Evolutionary conservation across 2,113 vertebrate genomes (phyloP).

Genomic region (Arvicanthis niloticus): DNA sequence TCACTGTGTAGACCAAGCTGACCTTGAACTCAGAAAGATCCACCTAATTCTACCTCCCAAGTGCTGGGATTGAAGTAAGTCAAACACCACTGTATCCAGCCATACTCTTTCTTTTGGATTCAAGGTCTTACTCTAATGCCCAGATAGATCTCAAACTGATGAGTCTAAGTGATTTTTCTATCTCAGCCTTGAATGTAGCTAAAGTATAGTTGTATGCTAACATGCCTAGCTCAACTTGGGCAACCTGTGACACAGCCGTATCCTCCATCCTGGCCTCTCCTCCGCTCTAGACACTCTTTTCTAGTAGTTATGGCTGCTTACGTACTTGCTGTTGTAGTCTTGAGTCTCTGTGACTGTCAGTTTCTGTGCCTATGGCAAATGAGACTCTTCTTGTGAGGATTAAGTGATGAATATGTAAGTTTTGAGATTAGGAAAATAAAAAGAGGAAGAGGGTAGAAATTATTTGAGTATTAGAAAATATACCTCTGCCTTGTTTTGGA

Average conservation of each 20-base stretch:
- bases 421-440: not conserved
- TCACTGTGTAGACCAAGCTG: not conserved
- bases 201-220: not conserved
- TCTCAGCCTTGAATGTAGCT: not conserved
- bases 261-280: not conserved
- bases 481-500: not conserved
- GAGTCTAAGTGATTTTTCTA: not conserved
- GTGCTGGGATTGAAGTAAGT: not conserved
- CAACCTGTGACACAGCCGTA: not conserved
- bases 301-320: too few relatives aligned
- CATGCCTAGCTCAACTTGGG: not conserved
- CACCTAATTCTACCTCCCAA: too few relatives aligned
- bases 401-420: not conserved
- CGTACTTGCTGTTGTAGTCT: not conserved
- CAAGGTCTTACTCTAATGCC: not conserved
- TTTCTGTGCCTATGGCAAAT: not conserved
- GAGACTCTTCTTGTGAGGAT: not conserved
- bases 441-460: not conserved
- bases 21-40: not conserved
- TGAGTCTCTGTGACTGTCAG: not conserved
- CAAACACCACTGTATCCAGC: accelerated
- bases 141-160: not conserved
- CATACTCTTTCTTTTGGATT: not conserved
- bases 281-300: not conserved
- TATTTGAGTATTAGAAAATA: not conserved